A percentile compares a stretch with the other conserved stretches of the same genome.
These are phyloP conservation scores for Euclidia mi DNA, from an alignment of 2,888 invertebrate species.

Conservation along the genomic window DNA sequence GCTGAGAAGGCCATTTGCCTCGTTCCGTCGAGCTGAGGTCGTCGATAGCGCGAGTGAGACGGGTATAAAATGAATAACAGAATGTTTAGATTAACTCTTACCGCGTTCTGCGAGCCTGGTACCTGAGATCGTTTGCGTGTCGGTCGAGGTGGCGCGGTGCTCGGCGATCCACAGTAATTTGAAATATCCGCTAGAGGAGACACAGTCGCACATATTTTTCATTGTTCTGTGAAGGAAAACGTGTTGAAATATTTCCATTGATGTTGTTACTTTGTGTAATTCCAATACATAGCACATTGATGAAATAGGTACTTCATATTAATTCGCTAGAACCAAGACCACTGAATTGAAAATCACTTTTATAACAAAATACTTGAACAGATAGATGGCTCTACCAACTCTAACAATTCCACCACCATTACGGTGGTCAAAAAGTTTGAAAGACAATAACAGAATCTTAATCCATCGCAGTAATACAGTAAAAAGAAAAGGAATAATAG, in stretches of 20 bases:
- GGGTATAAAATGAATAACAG: conserved; percentile 45
- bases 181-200: conserved; percentile 42
- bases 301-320: too few species aligned
- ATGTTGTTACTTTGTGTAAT: too few species aligned
- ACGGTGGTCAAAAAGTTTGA: too few species aligned
- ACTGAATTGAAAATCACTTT: too few species aligned
- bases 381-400: too few species aligned
- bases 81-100: conserved; percentile 28
- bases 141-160: conserved; percentile 88
- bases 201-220: conserved; percentile 39
- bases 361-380: too few species aligned
- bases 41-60: conserved; percentile 75
- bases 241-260: not conserved
- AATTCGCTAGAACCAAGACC: too few species aligned
- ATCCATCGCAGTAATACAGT: too few species aligned
- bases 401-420: too few species aligned
- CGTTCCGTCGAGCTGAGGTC: conserved; percentile 67
- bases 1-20: conserved; percentile 67
- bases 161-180: conserved; percentile 53
- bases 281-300: too few species aligned
- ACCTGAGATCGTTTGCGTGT: conserved; percentile 86
- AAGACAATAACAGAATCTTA: too few species aligned
- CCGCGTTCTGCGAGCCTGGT: conserved; percentile 76
- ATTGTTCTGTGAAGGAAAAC: conserved; percentile 18
- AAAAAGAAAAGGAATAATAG: too few species aligned